Conservation (phyloP, 2,113 vertebrate genomes). For the Scartelaos histophorus region DNA sequence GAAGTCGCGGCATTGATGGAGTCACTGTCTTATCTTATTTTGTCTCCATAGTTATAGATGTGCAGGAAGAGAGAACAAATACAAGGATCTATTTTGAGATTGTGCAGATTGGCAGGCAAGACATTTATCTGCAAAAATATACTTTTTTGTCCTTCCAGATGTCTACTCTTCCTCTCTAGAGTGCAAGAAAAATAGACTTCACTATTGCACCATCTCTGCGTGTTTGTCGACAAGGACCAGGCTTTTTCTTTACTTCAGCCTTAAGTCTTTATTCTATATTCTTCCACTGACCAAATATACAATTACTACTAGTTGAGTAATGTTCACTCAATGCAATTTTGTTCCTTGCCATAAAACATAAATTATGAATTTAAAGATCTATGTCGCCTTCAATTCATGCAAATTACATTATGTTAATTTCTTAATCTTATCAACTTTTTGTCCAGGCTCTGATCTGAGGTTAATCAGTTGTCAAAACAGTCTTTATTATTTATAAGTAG, state of each 20-base stretch:
- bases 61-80: neutral
- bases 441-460: neutral
- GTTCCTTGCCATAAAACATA: neutral
- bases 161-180: constrained; percentile 16
- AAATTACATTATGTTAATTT: neutral
- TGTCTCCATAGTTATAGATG: neutral
- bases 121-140: constrained; percentile 17
- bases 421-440: neutral
- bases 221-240: constrained; percentile 56
- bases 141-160: constrained; percentile 17
- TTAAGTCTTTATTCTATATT: too few species aligned
- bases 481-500: neutral
- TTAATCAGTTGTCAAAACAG: neutral
- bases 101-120: constrained; percentile 14
- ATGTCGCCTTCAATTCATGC: neutral
- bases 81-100: constrained; percentile 13
- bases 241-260: neutral
- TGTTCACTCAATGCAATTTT: neutral
- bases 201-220: constrained; percentile 48
- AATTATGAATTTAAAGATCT: neutral
- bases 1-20: neutral
- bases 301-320: too few species aligned
- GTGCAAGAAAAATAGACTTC: constrained; percentile 26
- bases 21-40: constrained; percentile 6
- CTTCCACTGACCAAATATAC: too few species aligned